Conservation (phyloP, 2,797 vertebrate species). For the Galagoides demidoff region DNA sequence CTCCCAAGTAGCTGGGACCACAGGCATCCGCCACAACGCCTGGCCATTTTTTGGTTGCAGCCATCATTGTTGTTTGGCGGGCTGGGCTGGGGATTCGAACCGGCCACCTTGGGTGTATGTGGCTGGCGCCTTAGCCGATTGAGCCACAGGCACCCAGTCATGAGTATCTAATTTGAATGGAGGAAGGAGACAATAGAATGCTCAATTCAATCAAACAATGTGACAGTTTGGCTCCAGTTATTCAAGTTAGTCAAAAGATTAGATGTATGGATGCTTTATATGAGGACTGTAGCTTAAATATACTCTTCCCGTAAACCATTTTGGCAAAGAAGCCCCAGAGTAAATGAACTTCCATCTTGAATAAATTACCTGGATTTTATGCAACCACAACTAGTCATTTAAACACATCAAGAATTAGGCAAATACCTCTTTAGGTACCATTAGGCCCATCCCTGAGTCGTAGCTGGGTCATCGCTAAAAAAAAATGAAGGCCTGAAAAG, state of each 20-base stretch:
- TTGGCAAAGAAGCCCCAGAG: neutral
- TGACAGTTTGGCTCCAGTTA: neutral
- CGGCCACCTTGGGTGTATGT: no score
- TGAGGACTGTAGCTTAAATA: neutral
- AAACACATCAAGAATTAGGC: neutral
- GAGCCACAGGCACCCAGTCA: no score
- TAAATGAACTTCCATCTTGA: neutral
- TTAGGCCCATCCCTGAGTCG: neutral
- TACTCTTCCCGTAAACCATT: neutral
- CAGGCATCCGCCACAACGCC: no score
- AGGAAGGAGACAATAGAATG: neutral
- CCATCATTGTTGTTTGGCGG: no score
- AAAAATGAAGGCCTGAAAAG: neutral
- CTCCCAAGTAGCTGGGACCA: no score
- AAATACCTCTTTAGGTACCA: constrained; percentile 14
- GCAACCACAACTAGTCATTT: neutral
- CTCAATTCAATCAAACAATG: neutral
- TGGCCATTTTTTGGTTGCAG: no score
- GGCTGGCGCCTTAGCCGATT: no score
- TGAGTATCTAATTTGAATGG: neutral
- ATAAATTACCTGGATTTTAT: neutral
- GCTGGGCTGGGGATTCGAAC: no score
- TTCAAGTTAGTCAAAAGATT: neutral
- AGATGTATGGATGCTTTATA: neutral
- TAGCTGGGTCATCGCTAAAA: neutral